Conservation (phyloP, 2,113 vertebrate genomes). For the Aythya baeri region DNA sequence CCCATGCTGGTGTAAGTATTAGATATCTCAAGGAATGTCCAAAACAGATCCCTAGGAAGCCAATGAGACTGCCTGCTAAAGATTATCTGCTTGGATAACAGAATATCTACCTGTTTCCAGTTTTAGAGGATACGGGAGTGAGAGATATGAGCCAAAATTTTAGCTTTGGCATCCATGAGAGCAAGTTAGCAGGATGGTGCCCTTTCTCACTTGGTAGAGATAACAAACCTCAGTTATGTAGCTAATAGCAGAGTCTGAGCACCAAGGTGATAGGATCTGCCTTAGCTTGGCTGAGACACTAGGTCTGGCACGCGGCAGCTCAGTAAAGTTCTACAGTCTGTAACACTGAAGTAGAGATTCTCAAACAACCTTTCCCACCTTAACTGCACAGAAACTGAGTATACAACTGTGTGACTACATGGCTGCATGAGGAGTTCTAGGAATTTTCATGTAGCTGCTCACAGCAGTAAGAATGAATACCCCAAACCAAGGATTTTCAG, state of each 20-base stretch:
- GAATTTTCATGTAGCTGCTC: not conserved
- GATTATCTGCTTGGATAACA: not conserved
- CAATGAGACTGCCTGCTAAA: not conserved
- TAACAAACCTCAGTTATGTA: not conserved
- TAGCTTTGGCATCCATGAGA: not conserved
- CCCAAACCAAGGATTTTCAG: not conserved
- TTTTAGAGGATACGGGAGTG: not conserved
- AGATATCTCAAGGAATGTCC: not conserved
- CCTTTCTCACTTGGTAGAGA: not conserved
- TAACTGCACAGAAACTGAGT: not conserved
- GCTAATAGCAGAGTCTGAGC: not conserved
- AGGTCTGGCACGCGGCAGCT: accelerated
- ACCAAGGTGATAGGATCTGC: not conserved
- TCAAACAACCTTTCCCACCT: not conserved
- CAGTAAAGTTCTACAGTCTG: not conserved
- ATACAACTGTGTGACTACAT: not conserved
- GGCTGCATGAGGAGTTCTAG: not conserved
- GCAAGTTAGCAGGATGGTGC: not conserved
- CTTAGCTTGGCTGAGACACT: accelerated
- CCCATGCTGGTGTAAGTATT: not conserved
- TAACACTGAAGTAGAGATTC: not conserved
- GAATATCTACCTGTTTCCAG: not conserved
- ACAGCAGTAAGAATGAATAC: not conserved
- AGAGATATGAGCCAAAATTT: not conserved
- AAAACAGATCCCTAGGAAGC: not conserved